Conservation (phyloP, 2,797 vertebrate species). For the Salarias fasciatus region DNA sequence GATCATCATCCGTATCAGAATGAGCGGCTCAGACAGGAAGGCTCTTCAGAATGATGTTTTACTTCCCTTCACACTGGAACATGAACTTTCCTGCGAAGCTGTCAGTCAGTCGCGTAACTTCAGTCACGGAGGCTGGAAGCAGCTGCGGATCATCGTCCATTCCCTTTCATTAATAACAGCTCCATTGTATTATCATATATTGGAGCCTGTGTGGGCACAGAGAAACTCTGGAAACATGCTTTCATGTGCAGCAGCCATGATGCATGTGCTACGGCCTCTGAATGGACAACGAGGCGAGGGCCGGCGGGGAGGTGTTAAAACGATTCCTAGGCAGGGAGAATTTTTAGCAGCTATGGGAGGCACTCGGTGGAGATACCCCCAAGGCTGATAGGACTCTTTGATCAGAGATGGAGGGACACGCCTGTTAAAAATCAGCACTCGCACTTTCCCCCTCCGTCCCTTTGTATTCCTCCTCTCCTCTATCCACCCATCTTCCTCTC, state of each 20-base stretch:
- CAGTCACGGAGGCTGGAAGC: conserved; percentile 5
- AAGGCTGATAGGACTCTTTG: conserved; percentile 76
- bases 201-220: conserved; percentile 5
- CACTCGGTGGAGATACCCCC: conserved; percentile 63
- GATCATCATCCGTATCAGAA: conserved; percentile 11
- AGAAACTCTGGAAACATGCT: conserved; percentile 29
- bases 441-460: conserved; percentile 48
- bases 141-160: conserved; percentile 21
- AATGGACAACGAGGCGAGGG: conserved; percentile 44
- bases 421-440: conserved; percentile 73
- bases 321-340: conserved; percentile 60
- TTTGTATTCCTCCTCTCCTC: conserved; percentile 65
- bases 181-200: conserved; percentile 5
- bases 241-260: conserved; percentile 49
- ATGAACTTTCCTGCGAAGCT: conserved; percentile 26
- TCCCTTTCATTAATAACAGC: conserved; percentile 39
- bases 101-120: conserved; percentile 34
- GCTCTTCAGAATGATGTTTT: conserved; percentile 4
- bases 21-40: neutral
- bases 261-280: conserved; percentile 31
- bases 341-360: conserved; percentile 68
- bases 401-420: conserved; percentile 77
- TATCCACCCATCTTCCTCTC: conserved; percentile 34
- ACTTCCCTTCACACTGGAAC: conserved; percentile 11
- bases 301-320: conserved; percentile 54